Conservation (phyloP, 1,140 invertebrate species). For the Scaptomyza pallida region DNA sequence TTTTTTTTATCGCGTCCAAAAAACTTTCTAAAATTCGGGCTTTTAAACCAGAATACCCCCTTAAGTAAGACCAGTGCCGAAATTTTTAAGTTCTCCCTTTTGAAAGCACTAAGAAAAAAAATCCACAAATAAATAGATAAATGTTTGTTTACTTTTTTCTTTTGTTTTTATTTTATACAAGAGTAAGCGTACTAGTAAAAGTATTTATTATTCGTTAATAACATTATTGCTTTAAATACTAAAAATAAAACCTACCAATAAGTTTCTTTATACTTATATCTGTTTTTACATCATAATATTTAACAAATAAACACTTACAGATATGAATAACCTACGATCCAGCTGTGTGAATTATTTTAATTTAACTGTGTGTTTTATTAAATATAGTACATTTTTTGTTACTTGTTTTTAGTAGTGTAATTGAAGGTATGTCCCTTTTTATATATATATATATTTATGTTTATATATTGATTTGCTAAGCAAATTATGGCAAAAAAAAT, state of each 20-base stretch:
- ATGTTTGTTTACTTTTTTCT: constrained; percentile 48
- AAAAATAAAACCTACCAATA: constrained; percentile 63
- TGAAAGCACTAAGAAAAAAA: no score
- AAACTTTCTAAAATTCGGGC: no score
- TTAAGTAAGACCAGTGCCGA: no score
- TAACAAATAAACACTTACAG: constrained; percentile 71
- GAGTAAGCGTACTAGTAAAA: constrained; percentile 72
- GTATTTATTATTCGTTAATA: constrained; percentile 69
- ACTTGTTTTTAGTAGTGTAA: constrained; percentile 53
- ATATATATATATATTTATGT: constrained; percentile 9
- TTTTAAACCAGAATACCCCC: no score
- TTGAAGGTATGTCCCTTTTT: constrained; percentile 4
- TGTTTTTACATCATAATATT: constrained; percentile 59
- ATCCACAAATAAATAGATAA: no score
- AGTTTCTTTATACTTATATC: constrained; percentile 32
- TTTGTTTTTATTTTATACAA: constrained; percentile 56
- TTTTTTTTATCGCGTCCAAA: no score
- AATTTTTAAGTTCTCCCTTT: no score
- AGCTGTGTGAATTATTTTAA: constrained; percentile 46
- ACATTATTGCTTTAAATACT: constrained; percentile 72
- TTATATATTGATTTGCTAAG: constrained; percentile 72
- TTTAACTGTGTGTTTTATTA: constrained; percentile 47
- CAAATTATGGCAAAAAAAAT: constrained; percentile 82
- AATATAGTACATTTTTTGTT: constrained; percentile 60
- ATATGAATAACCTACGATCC: constrained; percentile 49